A percentile compares a stretch with the other conserved stretches of the same genome.
Evolutionary conservation across 1,140 invertebrate species (phyloP).

Genomic region (Dysdera silvatica): DNA sequence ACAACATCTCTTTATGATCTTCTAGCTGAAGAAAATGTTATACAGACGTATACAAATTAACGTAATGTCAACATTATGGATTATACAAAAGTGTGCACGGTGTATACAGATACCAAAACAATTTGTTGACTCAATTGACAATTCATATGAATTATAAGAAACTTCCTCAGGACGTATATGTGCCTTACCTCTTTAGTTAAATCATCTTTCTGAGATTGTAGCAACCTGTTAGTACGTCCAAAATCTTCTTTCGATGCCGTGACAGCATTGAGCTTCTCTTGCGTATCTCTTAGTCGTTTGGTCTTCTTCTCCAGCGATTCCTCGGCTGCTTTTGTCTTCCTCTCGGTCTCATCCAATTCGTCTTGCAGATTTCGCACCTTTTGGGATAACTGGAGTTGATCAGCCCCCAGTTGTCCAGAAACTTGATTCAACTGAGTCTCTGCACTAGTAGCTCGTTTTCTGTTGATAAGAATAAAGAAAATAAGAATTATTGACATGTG

Average conservation of each 20-base stretch:
- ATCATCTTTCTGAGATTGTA: constrained; percentile 50
- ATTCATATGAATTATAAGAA: too few relatives aligned
- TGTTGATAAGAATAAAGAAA: not conserved
- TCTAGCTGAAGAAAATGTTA: not conserved
- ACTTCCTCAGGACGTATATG: too few relatives aligned
- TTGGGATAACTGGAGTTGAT: not conserved
- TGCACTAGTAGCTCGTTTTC: not conserved
- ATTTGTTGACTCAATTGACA: too few relatives aligned
- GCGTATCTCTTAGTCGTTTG: constrained; percentile 45
- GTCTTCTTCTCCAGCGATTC: constrained; percentile 21
- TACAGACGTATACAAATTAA: not conserved
- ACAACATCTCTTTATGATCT: constrained; percentile 8
- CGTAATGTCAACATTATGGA: not conserved
- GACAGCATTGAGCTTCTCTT: constrained; percentile 51
- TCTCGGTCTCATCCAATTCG: constrained; percentile 9
- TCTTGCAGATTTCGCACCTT: not conserved
- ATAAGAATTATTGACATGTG: not conserved
- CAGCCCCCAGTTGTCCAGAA: not conserved
- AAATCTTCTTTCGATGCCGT: constrained; percentile 46
- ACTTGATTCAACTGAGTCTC: constrained; percentile 11
- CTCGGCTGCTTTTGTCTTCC: constrained; percentile 5
- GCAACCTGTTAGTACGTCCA: constrained; percentile 48
- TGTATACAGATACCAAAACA: too few relatives aligned
- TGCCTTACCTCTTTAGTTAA: constrained; percentile 46
- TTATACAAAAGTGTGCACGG: not conserved